Base-by-base conservation (phyloP, 2,888 invertebrate species). In the Crematogaster levior region DNA sequence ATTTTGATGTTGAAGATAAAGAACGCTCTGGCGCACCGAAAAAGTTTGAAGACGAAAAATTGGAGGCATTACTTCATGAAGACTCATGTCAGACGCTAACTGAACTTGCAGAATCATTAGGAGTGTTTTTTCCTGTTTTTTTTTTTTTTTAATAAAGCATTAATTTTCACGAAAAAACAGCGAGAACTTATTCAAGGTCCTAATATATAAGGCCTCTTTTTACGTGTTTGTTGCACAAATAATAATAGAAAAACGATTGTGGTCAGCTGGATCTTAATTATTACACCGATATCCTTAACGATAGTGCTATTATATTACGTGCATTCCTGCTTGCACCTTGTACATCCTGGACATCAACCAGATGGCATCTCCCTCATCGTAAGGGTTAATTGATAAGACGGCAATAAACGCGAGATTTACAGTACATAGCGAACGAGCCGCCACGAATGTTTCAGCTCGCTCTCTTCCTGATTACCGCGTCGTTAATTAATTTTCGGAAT, bases 381-480 rank as follows among this genome's bases (percentile, higher is more conserved):
- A 21, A 61, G n/a, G 21, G n/a, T 73, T 73, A 73, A 73, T 73
- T 61, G 60, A 46, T 48, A 61, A 73, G 21, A 46, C 10, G 46
- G 46, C 21, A 18, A 6, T 61, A 58, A n/a, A 73, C 27, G 27
- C 15, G 30, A n/a, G 58, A 56, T 58, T 58, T 72, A 58, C 15
- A 18, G 1, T 27, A 40, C 24, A n/a, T n/a, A n/a, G 53, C 56
- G 27, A 70, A 56, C 18, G 21, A 18, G 21, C 15, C 30, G 1
- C 12, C 18, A 21, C 15, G 58, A 2, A 43, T 18, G 1, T 43
- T 34, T 51, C 21, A 53, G 24, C 5, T 24, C 34, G 34, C 34
- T 53, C n/a, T 48, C 68, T 68, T 60, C 27, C 18, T 61, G 46
- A 73, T 73, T 60, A 73, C 21, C 15, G 27, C 2, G 4, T 60